phyloP scores from a whole-genome alignment of 2,113 vertebrate genomes.

The Entomyzon cyanotis region DNA sequence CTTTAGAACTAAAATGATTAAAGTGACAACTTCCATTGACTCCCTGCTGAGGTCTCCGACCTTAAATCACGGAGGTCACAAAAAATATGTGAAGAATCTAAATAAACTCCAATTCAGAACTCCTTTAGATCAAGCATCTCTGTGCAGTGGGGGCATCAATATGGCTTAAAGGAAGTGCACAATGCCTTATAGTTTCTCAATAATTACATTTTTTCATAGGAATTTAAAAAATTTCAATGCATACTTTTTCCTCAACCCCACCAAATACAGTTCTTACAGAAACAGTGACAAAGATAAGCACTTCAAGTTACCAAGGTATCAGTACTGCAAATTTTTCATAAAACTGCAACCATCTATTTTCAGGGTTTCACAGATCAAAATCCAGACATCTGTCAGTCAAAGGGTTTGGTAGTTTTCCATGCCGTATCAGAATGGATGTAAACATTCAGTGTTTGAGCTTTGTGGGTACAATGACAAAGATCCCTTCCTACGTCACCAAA shows the following conservation, averaged over 20 bases:
- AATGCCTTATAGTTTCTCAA: neutral
- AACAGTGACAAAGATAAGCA: neutral
- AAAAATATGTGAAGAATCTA: constrained; percentile 40
- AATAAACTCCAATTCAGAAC: neutral
- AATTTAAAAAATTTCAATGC: neutral
- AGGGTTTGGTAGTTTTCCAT: neutral
- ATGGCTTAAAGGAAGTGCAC: neutral
- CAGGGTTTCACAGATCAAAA: neutral
- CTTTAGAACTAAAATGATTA: constrained; percentile 17
- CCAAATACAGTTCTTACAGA: neutral
- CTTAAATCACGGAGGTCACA: neutral
- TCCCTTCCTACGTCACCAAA: neutral
- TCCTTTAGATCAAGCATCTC: neutral
- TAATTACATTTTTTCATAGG: neutral
- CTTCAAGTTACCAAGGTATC: neutral
- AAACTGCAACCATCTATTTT: neutral
- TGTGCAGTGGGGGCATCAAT: neutral
- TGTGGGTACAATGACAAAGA: neutral
- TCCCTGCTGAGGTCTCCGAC: neutral
- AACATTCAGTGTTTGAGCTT: neutral
- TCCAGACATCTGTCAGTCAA: neutral
- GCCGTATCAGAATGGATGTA: neutral
- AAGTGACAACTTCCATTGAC: constrained; percentile 12
- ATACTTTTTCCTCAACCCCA: neutral
- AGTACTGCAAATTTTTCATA: neutral